phyloP scores from a whole-genome alignment of 1,140 invertebrate species.

The Drosophila orosa region DNA sequence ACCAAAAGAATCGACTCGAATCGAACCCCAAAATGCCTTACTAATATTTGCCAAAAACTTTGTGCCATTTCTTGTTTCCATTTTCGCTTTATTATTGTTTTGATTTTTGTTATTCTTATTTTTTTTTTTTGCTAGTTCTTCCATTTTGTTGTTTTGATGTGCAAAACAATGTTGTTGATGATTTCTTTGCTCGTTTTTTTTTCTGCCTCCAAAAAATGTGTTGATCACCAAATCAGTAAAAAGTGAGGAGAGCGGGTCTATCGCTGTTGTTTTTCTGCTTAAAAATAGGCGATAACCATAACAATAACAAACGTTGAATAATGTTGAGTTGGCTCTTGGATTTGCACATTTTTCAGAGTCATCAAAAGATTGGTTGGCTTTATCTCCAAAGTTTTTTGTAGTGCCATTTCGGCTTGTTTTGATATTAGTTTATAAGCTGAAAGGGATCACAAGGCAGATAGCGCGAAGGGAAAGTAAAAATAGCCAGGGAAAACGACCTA shows the following conservation, averaged over 20 bases:
- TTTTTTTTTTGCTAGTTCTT: slow-evolving; percentile 18
- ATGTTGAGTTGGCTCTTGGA: slow-evolving; percentile 42
- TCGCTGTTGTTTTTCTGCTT: slow-evolving; percentile 33
- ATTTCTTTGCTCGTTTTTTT: slow-evolving; percentile 13
- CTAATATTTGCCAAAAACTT: slow-evolving; percentile 52
- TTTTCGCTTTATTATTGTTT: slow-evolving; percentile 19
- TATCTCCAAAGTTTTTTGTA: slow-evolving; percentile 38
- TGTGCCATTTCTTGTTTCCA: slow-evolving; percentile 18
- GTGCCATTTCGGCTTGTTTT: slow-evolving; percentile 31
- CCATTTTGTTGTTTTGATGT: slow-evolving; percentile 36
- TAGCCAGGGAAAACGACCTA: neutral
- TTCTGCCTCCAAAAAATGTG: slow-evolving; percentile 16
- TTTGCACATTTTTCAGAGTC: slow-evolving; percentile 35
- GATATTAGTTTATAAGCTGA: slow-evolving; percentile 15
- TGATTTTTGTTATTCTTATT: slow-evolving; percentile 23
- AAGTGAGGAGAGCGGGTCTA: slow-evolving; percentile 12
- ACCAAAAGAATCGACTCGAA: slow-evolving; percentile 43
- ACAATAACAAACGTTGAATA: slow-evolving; percentile 49
- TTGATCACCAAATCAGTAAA: slow-evolving; percentile 34
- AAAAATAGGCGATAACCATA: slow-evolving; percentile 46
- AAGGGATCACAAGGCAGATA: slow-evolving; percentile 16
- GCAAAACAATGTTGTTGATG: slow-evolving; percentile 50
- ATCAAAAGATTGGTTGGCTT: slow-evolving; percentile 25
- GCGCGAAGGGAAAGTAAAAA: slow-evolving; percentile 26
- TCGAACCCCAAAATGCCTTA: slow-evolving; percentile 26